Base-by-base conservation (phyloP, 2,888 invertebrate genomes). In the Drosophila meridionalis region DNA sequence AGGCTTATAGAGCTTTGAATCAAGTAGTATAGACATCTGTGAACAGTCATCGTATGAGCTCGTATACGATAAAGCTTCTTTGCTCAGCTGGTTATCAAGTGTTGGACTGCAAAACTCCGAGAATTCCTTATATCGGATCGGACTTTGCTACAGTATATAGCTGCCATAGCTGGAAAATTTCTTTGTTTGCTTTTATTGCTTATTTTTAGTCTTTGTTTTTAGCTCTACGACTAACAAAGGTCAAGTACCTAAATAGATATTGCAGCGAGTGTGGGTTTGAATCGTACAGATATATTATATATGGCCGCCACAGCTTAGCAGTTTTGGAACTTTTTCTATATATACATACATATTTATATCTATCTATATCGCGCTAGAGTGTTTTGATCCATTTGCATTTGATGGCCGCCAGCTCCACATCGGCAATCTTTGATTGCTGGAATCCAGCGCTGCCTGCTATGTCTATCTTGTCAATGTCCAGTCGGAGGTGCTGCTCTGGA, bases 381-480 rank as follows among this genome's bases (percentile, higher is more conserved):
- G 87, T 76, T 55, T 92, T 87, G 14, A 92, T 74, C 93, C 93
- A 93, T 62, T 93, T 93, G 78, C 93, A 93, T 74, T 90, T 92
- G 5, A 93, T 88, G 52, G 77, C 66, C 12, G 90, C 90, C n/a
- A 77, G 56, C 0, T 50, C 56, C 1, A 93, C 90, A 9, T 91
- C 80, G 20, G 79, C 75, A 8, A 87, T 76, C n/a, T 87, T 69
- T 42, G 82, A 84, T 3, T 55, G 70, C 0, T 90, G 89, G 34
- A 93, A 81, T 1, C 77, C 70, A 3, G 88, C 91, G 53, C 81
- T 92, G 32, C 92, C 91, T 6, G 82, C 71, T n/a, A 90, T 71
- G 12, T 95, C 94, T 20, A 97, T 93, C 26, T 94, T 82, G 72
- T 96, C 94, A 56, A 96, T 86, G 66, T 91, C 83, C 66, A 55